These are phyloP conservation scores for Tiaroga cobitis DNA, from an alignment of 2,797 vertebrate species.

Conservation along the genomic window DNA sequence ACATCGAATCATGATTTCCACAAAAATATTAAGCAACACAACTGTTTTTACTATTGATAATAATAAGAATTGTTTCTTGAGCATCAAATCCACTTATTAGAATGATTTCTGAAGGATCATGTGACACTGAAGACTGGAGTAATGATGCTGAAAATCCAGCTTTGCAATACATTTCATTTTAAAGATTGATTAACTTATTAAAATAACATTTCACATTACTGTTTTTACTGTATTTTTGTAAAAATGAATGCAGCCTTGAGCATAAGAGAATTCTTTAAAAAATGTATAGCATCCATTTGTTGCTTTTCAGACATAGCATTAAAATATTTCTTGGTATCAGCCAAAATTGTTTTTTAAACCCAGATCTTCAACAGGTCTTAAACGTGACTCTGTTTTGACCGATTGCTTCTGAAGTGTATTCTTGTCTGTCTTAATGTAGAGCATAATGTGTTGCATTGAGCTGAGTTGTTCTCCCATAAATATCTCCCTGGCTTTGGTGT, in stretches of 20 bases:
- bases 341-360: background rate
- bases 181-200: background rate
- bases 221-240: background rate
- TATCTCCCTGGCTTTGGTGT: constrained; percentile 16
- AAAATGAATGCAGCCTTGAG: background rate
- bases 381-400: background rate
- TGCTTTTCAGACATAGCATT: background rate
- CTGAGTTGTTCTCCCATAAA: background rate
- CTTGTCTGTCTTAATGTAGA: background rate
- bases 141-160: background rate
- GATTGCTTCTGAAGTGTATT: background rate
- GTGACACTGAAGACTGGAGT: background rate
- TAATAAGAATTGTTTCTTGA: no score
- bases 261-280: background rate
- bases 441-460: background rate
- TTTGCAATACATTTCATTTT: background rate
- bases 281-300: background rate
- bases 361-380: background rate
- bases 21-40: background rate
- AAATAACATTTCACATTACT: background rate
- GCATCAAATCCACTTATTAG: no score
- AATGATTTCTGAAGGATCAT: no score
- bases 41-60: no score
- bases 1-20: background rate
- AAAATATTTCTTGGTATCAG: background rate